Base-by-base conservation (phyloP, 2,888 invertebrate genomes). In the Myopa tessellatipennis region DNA sequence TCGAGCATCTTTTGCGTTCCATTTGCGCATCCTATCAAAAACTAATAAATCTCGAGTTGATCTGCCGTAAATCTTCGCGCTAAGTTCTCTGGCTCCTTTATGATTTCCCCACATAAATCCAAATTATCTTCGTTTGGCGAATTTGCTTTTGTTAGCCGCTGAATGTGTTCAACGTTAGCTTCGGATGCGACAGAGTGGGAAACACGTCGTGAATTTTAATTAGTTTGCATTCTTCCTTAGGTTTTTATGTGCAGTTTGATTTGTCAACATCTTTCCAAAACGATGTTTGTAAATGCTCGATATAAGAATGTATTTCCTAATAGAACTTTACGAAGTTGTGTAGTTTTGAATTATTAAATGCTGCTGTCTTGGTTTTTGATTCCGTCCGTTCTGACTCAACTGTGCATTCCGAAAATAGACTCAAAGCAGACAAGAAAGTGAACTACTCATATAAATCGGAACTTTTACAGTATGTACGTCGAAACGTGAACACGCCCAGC, bases 91-190 rank as follows among this genome's bases (percentile, higher is more conserved):
- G 87, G 83, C 85, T 83, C 83, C 84, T 85, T 87, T 86, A 85
- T 85, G 87, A 86, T 86, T 87, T 87, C 84, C 83, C 83, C 84
- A 85, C 87, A 87, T 87, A 87, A 87, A 87, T 87, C 87, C 87
- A 87, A 87, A 87, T 87, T 87, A 87, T 87, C 87, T 85, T 45
- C 73, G 76, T 74, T 67, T 70, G 58, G 74, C 75, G 50, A 68
- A 74, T 75, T 78, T 77, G 69, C 72, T 80, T 82, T 83, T 83
- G 84, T 81, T 82, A 85, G 82, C 83, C 79, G 79, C 79, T 77
- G 77, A 78, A 82, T 85, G 85, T 84, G 38, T 40, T 36, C 72
- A 14, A 7, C 58, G 36, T 8, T n/a, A 16, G 18, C 12, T 14
- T 40, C 45, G 71, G n/a, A 14, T 36, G 58, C 14, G 34, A n/a